These are phyloP conservation scores for Tetrapedia diversipes DNA, from an alignment of 2,888 invertebrate species.

Conservation along the genomic window DNA sequence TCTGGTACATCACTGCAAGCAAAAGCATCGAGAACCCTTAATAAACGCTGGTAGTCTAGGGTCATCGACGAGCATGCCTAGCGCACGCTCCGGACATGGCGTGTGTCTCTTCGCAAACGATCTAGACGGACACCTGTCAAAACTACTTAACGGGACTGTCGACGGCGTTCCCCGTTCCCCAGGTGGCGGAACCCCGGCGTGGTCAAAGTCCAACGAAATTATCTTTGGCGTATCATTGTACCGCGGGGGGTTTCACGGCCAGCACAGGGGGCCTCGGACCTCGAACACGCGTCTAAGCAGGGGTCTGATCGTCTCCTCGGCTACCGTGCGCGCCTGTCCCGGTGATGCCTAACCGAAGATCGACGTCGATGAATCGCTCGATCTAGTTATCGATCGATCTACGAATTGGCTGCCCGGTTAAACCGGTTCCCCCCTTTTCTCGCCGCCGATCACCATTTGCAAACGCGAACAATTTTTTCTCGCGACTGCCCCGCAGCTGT, in stretches of 20 bases:
- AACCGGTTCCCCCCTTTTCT: slow-evolving; percentile 38
- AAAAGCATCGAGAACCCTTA: slow-evolving; percentile 11
- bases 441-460: slow-evolving; percentile 20
- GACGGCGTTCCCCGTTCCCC: slow-evolving; percentile 63
- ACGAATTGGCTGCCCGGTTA: slow-evolving; percentile 33
- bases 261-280: slow-evolving; percentile 57
- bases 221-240: slow-evolving; percentile 74
- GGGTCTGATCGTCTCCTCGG: slow-evolving; percentile 69
- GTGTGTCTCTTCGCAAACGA: slow-evolving; percentile 3
- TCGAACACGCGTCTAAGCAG: slow-evolving; percentile 61
- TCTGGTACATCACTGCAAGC: slow-evolving; percentile 92
- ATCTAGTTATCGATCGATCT: slow-evolving; percentile 46
- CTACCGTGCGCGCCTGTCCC: slow-evolving; percentile 66
- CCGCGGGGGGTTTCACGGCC: slow-evolving; percentile 77
- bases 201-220: slow-evolving; percentile 73
- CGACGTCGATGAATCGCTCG: slow-evolving; percentile 42
- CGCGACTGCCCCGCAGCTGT: slow-evolving; percentile 18
- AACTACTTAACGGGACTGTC: slow-evolving; percentile 38
- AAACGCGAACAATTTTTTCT: slow-evolving; percentile 33
- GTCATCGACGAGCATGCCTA: neutral
- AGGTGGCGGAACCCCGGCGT: slow-evolving; percentile 77
- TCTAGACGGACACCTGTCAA: slow-evolving; percentile 52
- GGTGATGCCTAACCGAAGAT: slow-evolving; percentile 23
- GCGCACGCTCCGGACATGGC: neutral
- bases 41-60: neutral